Evolutionary conservation across 2,113 vertebrate species (phyloP).

Genomic region (Butorides virescens): DNA sequence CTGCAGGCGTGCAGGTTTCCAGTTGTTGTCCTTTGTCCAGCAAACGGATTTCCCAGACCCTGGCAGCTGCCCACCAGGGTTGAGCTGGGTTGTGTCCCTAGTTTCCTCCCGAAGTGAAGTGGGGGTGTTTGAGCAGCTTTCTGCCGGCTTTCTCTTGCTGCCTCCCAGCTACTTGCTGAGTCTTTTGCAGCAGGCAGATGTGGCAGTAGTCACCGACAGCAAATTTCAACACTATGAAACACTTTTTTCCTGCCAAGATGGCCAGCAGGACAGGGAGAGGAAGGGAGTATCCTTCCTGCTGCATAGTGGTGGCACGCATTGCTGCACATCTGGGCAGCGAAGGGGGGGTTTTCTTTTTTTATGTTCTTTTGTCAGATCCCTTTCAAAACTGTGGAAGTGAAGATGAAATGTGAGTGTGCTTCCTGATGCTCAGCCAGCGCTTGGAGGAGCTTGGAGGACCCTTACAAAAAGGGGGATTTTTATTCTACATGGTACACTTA

Average conservation of each 20-base stretch:
- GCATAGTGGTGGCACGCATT: neutral
- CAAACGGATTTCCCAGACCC: neutral
- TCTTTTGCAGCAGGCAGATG: neutral
- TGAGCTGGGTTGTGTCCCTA: neutral
- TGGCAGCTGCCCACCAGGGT: neutral
- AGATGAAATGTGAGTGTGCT: neutral
- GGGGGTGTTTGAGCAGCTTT: neutral
- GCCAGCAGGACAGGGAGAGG: neutral
- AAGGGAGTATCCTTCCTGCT: constrained; percentile 48
- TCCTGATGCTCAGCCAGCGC: neutral
- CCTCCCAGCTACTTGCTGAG: neutral
- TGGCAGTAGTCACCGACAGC: neutral
- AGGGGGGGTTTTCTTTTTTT: neutral
- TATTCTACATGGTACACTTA: neutral
- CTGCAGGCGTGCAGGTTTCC: neutral
- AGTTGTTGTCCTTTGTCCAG: neutral
- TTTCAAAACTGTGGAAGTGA: neutral
- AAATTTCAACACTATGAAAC: neutral
- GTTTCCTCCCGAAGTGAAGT: neutral
- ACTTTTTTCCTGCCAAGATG: constrained; percentile 25
- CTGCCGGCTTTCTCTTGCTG: neutral
- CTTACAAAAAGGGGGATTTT: neutral
- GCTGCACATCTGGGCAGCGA: neutral
- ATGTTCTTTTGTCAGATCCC: neutral
- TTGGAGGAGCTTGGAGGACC: neutral